Base-by-base conservation (phyloP, 2,797 vertebrate genomes). In the Spatula versicolor region DNA sequence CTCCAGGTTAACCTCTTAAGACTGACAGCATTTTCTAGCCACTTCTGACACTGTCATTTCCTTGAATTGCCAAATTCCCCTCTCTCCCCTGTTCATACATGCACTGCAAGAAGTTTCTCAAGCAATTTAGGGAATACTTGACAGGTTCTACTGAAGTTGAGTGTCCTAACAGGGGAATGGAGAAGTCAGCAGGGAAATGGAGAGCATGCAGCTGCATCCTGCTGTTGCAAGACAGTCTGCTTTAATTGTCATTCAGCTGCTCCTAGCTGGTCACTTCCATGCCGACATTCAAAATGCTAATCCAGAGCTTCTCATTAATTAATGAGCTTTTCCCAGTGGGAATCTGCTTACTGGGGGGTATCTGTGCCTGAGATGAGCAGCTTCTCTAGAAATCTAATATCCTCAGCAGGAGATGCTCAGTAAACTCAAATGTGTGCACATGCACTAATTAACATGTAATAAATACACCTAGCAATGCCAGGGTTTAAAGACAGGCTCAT, bases 251-350 rank as follows among this genome's bases (percentile, higher is more conserved):
- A 92, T 95, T 91, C 81, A 80, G 71, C 78, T 84, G 4, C 95
- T 91, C 81, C 78, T 96, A 52, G 86, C 62, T 45, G 69, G 93
- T 67, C 96, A 92, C 80, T 77, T 83, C 88, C 82, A 83, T 33
- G 78, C 37, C 33, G 55, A 74, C 45, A 86, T 95, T 95, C 91
- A 66, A 94, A 96, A 96, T 66, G 69, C 93, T 96, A 96, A 95
- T 96, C 89, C 58, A 80, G 83, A 97, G 74, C 72, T 93, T 93
- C 91, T 93, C 92, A 93, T 97, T 95, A 97, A 97, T 97, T 96
- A 97, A 97, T 91, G 85, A 96, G 85, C 76, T 96, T 83, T 95
- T 45, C 89, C 83, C 93, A 68, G 83, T 94, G 87, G 95, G 96
- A 95, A 64, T 94, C 69, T 83, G 28, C 84, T 90, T 88, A 83